These are phyloP conservation scores for Tolypeutes matacus DNA, from an alignment of 2,797 vertebrate species.

Conservation along the genomic window DNA sequence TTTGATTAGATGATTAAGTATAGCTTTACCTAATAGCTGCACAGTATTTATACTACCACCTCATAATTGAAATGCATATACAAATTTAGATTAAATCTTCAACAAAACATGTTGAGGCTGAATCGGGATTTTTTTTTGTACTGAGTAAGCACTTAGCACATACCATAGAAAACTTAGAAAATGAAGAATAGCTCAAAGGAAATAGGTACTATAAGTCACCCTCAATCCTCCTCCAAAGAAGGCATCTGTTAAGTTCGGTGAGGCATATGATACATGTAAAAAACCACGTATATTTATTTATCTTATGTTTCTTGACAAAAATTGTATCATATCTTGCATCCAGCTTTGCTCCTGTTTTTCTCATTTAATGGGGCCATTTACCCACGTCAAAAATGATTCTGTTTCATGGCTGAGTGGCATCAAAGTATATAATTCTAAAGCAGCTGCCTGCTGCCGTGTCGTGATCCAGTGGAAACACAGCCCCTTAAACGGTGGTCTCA, in stretches of 20 bases:
- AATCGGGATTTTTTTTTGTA: not conserved
- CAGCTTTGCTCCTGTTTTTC: not conserved
- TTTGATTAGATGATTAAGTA: constrained; percentile 43
- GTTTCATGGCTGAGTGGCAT: not conserved
- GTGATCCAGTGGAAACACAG: not conserved
- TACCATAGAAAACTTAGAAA: constrained; percentile 37
- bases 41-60: not conserved
- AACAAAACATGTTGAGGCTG: not conserved
- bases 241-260: not conserved
- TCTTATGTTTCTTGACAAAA: constrained; percentile 41
- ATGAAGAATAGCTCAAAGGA: constrained; percentile 59
- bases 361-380: not conserved
- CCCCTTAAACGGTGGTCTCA: not conserved
- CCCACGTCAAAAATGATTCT: not conserved
- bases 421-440: not conserved
- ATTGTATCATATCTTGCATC: not conserved
- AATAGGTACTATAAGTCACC: constrained; percentile 32
- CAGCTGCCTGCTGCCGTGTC: not conserved
- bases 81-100: constrained; percentile 36
- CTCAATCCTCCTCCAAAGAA: not conserved
- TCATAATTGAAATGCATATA: not conserved
- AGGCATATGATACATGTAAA: not conserved
- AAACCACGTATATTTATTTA: not conserved
- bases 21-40: not conserved
- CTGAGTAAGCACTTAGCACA: not conserved